Conservation (phyloP, 2,797 vertebrate species). For the Sebastes reedi region DNA sequence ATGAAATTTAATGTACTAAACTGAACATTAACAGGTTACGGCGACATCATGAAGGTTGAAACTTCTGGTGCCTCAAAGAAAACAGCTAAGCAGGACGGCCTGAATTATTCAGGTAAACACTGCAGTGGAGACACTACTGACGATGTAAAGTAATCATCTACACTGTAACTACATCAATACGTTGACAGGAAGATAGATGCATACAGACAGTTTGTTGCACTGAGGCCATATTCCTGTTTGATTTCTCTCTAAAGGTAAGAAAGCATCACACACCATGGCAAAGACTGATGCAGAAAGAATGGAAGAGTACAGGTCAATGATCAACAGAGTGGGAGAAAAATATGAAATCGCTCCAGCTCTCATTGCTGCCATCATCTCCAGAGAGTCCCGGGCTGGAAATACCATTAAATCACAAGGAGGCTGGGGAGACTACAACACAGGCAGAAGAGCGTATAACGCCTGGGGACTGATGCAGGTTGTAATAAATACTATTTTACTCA, state of each 20-base stretch:
- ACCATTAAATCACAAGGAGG: neutral
- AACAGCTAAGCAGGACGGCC: conserved; percentile 39
- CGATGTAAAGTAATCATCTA: neutral
- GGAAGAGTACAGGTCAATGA: conserved; percentile 31
- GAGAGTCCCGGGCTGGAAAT: conserved; percentile 69
- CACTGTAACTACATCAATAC: neutral
- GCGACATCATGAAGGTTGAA: conserved; percentile 23
- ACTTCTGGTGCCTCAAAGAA: conserved; percentile 3
- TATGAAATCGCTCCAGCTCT: conserved; percentile 37
- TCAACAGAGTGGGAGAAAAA: neutral
- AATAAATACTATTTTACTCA: neutral
- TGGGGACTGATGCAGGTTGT: conserved; percentile 70
- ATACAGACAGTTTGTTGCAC: neutral
- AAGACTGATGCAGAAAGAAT: conserved; percentile 28
- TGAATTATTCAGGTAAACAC: conserved; percentile 31
- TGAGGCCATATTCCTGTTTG: neutral
- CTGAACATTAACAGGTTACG: conserved; percentile 24
- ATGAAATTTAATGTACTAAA: neutral
- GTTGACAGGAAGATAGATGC: neutral
- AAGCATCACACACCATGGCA: conserved; percentile 39
- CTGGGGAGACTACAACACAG: conserved; percentile 14
- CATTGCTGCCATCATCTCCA: conserved; percentile 74
- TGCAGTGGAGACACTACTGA: neutral
- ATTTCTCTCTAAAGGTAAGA: conserved; percentile 2
- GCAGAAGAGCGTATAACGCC: neutral